Conservation (phyloP, 2,888 invertebrate species). For the Meta bourneti region DNA sequence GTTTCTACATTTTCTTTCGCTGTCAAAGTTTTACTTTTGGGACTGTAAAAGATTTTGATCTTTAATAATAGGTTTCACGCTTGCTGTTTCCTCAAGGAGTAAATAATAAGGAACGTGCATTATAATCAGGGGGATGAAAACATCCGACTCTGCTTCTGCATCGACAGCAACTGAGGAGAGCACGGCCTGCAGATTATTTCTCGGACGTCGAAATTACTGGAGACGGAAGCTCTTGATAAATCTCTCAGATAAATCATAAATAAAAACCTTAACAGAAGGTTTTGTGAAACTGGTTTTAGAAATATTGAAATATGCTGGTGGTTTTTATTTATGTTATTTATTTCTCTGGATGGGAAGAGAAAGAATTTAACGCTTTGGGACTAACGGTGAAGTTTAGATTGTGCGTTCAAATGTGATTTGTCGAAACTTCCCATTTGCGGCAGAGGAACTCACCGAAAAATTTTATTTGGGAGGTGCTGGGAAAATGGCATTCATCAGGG, state of each 20-base stretch:
- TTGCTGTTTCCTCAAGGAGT: slow-evolving; percentile 34
- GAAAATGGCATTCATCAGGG: no score
- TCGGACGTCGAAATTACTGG: neutral
- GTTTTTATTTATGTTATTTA: neutral
- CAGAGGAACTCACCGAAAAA: no score
- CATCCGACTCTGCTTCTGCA: neutral
- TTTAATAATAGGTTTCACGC: slow-evolving; percentile 45
- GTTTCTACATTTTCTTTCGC: neutral
- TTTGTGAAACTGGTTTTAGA: neutral
- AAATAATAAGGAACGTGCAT: neutral
- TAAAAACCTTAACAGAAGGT: neutral
- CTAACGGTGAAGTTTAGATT: no score
- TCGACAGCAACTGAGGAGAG: slow-evolving; percentile 17
- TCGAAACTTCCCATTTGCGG: no score
- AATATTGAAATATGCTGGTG: neutral
- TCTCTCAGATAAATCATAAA: neutral
- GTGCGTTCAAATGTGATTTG: no score
- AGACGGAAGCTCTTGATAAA: neutral
- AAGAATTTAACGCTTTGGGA: no score
- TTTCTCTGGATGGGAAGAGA: neutral
- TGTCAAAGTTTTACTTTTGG: slow-evolving; percentile 47
- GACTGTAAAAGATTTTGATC: slow-evolving; percentile 24
- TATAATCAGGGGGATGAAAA: slow-evolving; percentile 24
- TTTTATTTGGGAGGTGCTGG: no score
- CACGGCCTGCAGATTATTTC: slow-evolving; percentile 24